Conservation (phyloP, 2,797 vertebrate species). For the Mus caroli region DNA sequence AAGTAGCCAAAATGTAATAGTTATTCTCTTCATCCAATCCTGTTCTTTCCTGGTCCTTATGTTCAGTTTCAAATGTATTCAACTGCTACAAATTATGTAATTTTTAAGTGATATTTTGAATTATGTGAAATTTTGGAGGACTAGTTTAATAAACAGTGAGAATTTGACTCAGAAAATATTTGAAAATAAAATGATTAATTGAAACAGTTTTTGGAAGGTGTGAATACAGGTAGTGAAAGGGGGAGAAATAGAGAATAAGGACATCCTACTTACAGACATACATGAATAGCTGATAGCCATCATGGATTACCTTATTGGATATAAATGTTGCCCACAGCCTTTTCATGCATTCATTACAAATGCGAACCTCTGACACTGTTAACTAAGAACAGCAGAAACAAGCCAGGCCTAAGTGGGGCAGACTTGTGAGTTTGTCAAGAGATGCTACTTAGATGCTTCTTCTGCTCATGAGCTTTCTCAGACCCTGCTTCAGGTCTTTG, state of each 20-base stretch:
- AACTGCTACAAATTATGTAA: neutral
- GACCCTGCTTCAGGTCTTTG: constrained; percentile 62
- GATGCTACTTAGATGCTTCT: neutral
- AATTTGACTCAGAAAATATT: neutral
- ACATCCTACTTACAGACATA: neutral
- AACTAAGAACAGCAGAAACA: neutral
- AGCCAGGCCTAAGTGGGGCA: neutral
- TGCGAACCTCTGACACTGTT: neutral
- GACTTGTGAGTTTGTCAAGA: neutral
- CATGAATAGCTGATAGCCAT: rapidly evolving
- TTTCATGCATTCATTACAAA: neutral
- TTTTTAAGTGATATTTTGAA: constrained; percentile 18
- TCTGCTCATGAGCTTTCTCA: neutral
- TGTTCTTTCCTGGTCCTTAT: neutral
- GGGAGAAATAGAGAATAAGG: neutral
- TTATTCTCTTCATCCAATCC: neutral
- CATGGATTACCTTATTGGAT: neutral
- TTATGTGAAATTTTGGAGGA: neutral
- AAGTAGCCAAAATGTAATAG: constrained; percentile 8
- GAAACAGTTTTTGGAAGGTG: constrained; percentile 22
- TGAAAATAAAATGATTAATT: neutral
- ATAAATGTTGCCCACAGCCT: too few species aligned
- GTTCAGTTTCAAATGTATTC: constrained; percentile 24
- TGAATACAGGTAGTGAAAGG: neutral
- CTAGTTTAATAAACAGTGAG: neutral